Evolutionary conservation across 2,797 vertebrate species (phyloP).

Genomic region (Catostomus latipinnis): DNA sequence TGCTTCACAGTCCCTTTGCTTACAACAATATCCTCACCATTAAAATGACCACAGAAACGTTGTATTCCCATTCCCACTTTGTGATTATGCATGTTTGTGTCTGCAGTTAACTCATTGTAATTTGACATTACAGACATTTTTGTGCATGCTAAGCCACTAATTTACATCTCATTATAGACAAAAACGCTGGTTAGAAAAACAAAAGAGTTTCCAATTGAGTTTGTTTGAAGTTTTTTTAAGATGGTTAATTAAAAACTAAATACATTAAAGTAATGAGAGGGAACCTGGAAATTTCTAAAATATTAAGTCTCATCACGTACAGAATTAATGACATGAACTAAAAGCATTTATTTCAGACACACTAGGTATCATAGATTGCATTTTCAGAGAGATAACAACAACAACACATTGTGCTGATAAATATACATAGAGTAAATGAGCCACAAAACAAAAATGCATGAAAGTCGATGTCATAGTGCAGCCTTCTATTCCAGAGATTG

Average conservation of each 20-base stretch:
- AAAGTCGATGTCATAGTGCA: neutral
- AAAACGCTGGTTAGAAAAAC: neutral
- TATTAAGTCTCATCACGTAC: neutral
- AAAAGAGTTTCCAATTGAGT: neutral
- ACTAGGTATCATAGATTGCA: neutral
- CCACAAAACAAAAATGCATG: neutral
- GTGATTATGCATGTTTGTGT: neutral
- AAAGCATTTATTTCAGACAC: neutral
- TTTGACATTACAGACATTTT: constrained; percentile 31
- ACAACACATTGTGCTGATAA: neutral
- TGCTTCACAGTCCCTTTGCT: neutral
- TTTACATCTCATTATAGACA: constrained; percentile 16
- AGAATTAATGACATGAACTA: neutral
- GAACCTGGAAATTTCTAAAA: neutral
- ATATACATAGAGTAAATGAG: constrained; percentile 15
- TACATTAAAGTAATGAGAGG: no score
- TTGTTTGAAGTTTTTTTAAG: neutral
- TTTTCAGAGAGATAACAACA: constrained; percentile 1
- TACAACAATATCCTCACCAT: neutral
- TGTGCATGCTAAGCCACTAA: neutral
- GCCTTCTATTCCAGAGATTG: neutral
- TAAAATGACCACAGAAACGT: neutral
- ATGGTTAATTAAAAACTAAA: neutral
- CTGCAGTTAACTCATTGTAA: neutral
- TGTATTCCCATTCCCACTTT: neutral